Evolutionary conservation across 2,113 vertebrate genomes (phyloP).

Genomic region (Rhinichthys klamathensis): DNA sequence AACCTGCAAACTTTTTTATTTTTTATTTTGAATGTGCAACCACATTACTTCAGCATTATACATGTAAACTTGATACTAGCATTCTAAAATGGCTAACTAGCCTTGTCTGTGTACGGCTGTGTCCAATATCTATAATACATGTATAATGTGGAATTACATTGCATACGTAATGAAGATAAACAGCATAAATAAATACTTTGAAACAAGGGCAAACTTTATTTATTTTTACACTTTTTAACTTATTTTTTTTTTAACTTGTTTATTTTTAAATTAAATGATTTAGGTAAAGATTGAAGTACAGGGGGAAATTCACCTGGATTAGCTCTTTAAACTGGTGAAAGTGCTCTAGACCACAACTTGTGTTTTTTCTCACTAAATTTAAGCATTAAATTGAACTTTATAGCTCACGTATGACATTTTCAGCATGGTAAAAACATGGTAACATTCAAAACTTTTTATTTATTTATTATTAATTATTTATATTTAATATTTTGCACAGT

Average conservation of each 20-base stretch:
- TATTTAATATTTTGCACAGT: too few species aligned
- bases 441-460: too few species aligned
- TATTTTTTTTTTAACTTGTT: too few species aligned
- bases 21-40: background rate
- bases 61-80: background rate
- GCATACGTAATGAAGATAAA: background rate
- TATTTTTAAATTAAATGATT: background rate
- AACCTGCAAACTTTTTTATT: too few species aligned
- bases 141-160: background rate
- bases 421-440: too few species aligned
- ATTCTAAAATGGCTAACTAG: background rate
- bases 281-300: background rate
- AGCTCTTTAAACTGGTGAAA: background rate
- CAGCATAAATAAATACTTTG: background rate
- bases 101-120: background rate
- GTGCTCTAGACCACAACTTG: background rate
- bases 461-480: too few species aligned
- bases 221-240: background rate
- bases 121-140: background rate
- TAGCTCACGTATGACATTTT: too few species aligned
- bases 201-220: background rate
- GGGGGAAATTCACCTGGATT: background rate
- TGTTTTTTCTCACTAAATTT: background rate
- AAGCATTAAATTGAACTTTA: background rate
- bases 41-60: background rate